phyloP scores from a whole-genome alignment of 2,888 invertebrate species.

The Dione juno region DNA sequence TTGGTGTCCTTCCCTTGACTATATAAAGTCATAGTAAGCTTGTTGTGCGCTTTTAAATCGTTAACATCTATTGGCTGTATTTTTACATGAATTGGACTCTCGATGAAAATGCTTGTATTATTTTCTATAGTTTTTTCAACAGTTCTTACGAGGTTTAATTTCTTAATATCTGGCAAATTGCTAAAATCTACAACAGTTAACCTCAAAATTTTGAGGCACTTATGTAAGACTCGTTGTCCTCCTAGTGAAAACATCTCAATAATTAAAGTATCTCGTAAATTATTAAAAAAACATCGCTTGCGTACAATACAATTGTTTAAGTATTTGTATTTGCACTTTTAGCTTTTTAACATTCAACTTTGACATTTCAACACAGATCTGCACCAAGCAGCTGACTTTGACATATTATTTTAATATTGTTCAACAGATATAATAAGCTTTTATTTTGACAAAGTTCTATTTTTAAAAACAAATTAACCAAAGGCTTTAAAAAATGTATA shows the following conservation, averaged over 20 bases:
- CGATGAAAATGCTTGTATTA: conserved; percentile 76
- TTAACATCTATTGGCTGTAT: conserved; percentile 77
- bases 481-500: no score
- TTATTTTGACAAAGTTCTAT: conserved; percentile 4
- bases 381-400: conserved; percentile 38
- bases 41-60: conserved; percentile 73
- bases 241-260: conserved; percentile 69
- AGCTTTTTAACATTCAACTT: conserved; percentile 29
- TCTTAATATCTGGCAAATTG: conserved; percentile 73
- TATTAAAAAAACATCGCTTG: conserved; percentile 32
- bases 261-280: conserved; percentile 7
- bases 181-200: conserved; percentile 74
- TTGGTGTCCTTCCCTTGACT: conserved; percentile 73
- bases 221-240: conserved; percentile 71
- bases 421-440: conserved; percentile 5
- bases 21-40: conserved; percentile 75
- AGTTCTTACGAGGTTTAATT: conserved; percentile 73
- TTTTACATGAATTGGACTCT: conserved; percentile 80
- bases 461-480: conserved; percentile 6
- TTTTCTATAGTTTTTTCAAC: conserved; percentile 78
- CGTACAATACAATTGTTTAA: conserved; percentile 21
- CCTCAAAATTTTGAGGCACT: conserved; percentile 80
- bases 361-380: conserved; percentile 15
- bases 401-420: conserved; percentile 3
- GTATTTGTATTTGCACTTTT: conserved; percentile 13